Conservation (phyloP, 2,888 invertebrate genomes). For the Therioaphis trifolii region DNA sequence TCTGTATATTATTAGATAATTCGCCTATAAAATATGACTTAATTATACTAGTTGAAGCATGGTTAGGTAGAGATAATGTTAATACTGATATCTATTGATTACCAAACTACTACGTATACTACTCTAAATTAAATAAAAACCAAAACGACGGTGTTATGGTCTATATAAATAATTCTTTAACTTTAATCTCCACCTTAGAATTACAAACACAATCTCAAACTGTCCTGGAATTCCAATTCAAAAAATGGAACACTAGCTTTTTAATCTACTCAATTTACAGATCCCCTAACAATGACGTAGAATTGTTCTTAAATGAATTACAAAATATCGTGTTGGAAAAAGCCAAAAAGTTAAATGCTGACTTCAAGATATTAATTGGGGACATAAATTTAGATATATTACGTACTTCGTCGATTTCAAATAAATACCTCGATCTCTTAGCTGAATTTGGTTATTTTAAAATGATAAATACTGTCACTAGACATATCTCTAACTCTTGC, state of each 20-base stretch:
- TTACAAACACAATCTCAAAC: background rate
- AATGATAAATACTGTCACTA: slow-evolving; percentile 5
- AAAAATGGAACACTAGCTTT: background rate
- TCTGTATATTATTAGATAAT: background rate
- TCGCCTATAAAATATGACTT: background rate
- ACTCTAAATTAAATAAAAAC: slow-evolving; percentile 2
- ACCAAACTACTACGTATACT: background rate
- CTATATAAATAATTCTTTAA: background rate
- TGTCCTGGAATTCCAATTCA: background rate
- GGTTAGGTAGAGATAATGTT: background rate
- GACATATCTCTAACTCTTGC: background rate
- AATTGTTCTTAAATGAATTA: background rate
- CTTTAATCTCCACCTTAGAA: background rate
- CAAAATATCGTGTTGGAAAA: background rate
- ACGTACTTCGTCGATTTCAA: background rate
- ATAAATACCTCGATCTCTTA: slow-evolving; percentile 7
- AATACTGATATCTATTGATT: no score
- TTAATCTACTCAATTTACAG: background rate
- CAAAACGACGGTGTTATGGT: background rate
- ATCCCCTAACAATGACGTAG: background rate
- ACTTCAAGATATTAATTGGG: background rate
- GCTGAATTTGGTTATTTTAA: slow-evolving; percentile 20
- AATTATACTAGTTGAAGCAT: slow-evolving; percentile 7
- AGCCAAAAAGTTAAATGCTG: background rate
- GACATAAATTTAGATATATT: slow-evolving; percentile 7